Base-by-base conservation (phyloP, 2,888 invertebrate species). In the Sepiola atlantica region DNA sequence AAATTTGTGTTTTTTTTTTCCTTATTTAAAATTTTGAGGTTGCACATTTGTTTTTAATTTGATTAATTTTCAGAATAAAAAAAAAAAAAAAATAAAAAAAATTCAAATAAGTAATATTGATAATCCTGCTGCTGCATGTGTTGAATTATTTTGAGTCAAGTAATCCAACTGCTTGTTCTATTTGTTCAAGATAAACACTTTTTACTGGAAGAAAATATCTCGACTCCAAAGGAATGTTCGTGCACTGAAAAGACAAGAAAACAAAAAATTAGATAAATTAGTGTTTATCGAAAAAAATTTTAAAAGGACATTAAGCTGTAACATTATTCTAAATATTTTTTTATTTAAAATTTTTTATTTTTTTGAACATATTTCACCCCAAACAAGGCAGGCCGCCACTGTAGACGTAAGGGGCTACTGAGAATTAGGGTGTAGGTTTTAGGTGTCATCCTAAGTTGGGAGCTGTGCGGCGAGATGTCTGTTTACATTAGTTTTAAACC, bases 121-220 rank as follows among this genome's bases (percentile, higher is more conserved):
- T 45, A 45, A 45, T 24, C 28, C 28, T 28, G 61, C 28, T 8
- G 24, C 28, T 28, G 61, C 10, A n/a, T 32, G 2, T 77, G 14
- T 77, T 77, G 28, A 77, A 77, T 77, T 77, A 77, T 77, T 77
- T 77, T 77, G 93, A 94, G 91, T 77, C 94, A 35, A 35, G 55
- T 0, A 96, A 94, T 21, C 97, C 97, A 14, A 97, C 95, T 35
- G 96, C 96, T 35, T 95, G 95, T 91, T 96, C 96, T 54, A 97
- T 95, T 95, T 97, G 97, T 94, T 96, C 95, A 35, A 97, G 95
- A 94, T 97, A 97, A 10, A 95, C 95, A 77, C 96, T 96, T 77
- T 96, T 95, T 91, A 97, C 95, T 55, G 97, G 97, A 77, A 97
- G 96, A 93, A 96, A 96, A 94, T 96, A 97, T 18, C 96, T 95